Percentiles rank a stretch among this genome's conserved stretches.
phyloP scores from a whole-genome alignment of 2,113 vertebrate genomes.

The Apodemus sylvaticus region DNA sequence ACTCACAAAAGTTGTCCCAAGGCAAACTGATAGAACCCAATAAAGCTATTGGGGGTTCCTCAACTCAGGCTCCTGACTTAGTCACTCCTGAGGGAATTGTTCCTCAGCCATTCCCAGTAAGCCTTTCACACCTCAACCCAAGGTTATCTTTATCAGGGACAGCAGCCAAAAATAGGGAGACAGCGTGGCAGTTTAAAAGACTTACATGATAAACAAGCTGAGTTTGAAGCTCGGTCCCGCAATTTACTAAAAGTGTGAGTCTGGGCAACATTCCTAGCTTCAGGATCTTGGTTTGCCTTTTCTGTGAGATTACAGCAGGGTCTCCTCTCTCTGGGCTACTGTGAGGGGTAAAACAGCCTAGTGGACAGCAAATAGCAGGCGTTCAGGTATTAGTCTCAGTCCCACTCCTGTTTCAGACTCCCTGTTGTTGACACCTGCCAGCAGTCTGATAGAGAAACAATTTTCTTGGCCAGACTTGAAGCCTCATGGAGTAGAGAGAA shows the following conservation, averaged over 20 bases:
- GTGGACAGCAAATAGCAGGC: not conserved
- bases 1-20: not conserved
- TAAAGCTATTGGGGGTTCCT: rapidly evolving
- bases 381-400: not conserved
- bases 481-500: not conserved
- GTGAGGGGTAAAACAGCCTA: not conserved
- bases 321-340: not conserved
- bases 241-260: not conserved
- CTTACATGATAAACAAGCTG: not conserved
- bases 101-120: not conserved
- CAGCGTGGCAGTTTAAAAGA: not conserved
- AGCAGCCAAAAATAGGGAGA: not conserved
- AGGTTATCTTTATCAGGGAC: not conserved
- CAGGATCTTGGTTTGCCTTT: not conserved
- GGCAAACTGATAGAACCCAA: not conserved
- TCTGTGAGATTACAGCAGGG: not conserved
- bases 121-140: not conserved
- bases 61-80: not conserved
- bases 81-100: not conserved
- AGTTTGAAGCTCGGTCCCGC: not conserved
- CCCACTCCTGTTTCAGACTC: not conserved
- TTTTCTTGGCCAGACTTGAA: not conserved
- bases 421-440: not conserved
- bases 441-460: not conserved
- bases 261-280: not conserved